A percentile compares a stretch with the other conserved stretches of the same genome.
phyloP scores from a whole-genome alignment of 1,140 invertebrate genomes.

The Leucophenga varia region DNA sequence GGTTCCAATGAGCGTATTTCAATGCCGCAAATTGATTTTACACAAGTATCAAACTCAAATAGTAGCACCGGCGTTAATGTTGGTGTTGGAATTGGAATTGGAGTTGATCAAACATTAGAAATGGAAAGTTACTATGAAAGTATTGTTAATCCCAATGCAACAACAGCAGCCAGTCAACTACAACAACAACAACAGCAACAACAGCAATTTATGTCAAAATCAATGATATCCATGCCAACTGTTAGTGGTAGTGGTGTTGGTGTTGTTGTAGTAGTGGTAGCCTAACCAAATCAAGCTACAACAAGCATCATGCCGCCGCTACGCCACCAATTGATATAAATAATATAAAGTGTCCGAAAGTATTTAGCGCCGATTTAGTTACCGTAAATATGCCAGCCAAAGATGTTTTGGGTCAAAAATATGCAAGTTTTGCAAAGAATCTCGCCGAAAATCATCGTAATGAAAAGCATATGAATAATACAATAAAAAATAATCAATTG shows the following conservation, averaged over 20 bases:
- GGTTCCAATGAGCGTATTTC: conserved; percentile 66
- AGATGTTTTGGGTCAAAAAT: conserved; percentile 68
- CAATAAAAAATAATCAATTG: conserved; percentile 18
- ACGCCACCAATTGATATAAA: conserved; percentile 51
- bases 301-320: neutral
- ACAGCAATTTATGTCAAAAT: neutral
- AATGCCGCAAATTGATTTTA: conserved; percentile 62
- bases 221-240: conserved; percentile 3
- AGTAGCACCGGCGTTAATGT: conserved; percentile 3
- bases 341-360: conserved; percentile 69
- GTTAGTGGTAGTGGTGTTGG: neutral
- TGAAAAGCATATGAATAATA: conserved; percentile 47
- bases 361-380: conserved; percentile 72
- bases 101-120: conserved; percentile 25
- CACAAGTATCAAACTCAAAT: conserved; percentile 56
- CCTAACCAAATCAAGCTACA: conserved; percentile 23
- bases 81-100: neutral
- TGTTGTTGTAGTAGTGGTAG: no score
- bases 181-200: neutral
- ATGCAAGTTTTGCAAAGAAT: conserved; percentile 61
- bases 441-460: conserved; percentile 49
- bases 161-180: neutral
- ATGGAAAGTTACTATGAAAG: conserved; percentile 45
- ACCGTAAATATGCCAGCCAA: conserved; percentile 78
- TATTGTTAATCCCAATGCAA: conserved; percentile 25